phyloP scores from a whole-genome alignment of 1,140 invertebrate genomes.

The Calliopsis andreniformis region DNA sequence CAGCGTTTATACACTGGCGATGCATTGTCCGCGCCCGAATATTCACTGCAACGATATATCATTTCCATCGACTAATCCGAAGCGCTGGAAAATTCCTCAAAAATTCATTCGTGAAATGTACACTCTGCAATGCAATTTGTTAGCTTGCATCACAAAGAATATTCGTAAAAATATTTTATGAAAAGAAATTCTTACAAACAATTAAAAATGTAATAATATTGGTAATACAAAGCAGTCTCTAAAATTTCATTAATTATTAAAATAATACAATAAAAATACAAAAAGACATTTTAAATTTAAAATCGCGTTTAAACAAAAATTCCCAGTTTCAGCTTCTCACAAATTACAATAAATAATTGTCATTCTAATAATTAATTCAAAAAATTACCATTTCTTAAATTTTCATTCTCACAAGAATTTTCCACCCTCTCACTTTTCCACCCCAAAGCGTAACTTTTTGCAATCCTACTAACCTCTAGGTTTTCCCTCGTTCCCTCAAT shows the following conservation, averaged over 20 bases:
- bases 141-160: background rate
- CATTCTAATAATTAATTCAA: too few relatives aligned
- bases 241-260: too few relatives aligned
- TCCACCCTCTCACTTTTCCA: too few relatives aligned
- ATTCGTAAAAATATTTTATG: background rate
- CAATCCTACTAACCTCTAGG: background rate
- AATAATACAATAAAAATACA: too few relatives aligned
- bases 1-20: constrained; percentile 36
- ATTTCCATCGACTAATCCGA: constrained; percentile 33
- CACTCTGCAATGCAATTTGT: background rate
- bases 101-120: background rate
- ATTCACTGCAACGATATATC: constrained; percentile 31
- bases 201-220: background rate
- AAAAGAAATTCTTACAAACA: background rate
- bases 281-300: too few relatives aligned
- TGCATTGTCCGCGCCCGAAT: constrained; percentile 7
- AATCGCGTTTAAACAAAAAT: too few relatives aligned
- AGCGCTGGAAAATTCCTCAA: constrained; percentile 9
- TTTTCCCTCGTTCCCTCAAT: background rate
- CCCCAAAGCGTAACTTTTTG: too few relatives aligned
- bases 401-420: too few relatives aligned
- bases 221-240: too few relatives aligned
- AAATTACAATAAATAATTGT: too few relatives aligned
- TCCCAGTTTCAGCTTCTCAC: too few relatives aligned
- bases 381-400: too few relatives aligned